A percentile compares a stretch with the other conserved stretches of the same genome.
These are phyloP conservation scores for Antechinus flavipes DNA, from an alignment of 2,113 vertebrate species.

Conservation along the genomic window DNA sequence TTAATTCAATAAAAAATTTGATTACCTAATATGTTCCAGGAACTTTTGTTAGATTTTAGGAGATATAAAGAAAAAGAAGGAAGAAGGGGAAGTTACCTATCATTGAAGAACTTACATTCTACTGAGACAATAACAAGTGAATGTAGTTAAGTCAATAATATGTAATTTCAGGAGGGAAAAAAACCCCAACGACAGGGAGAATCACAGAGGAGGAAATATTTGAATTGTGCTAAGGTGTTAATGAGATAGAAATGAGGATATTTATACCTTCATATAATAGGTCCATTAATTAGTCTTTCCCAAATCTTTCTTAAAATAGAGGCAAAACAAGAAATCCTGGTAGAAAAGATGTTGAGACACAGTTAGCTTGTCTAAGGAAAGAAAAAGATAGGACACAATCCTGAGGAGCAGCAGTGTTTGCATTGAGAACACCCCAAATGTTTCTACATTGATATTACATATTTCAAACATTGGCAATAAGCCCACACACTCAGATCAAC, in stretches of 20 bases:
- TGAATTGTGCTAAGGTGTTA: neutral
- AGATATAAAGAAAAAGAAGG: neutral
- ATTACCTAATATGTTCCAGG: neutral
- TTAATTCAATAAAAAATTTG: neutral
- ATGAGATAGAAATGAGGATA: no score
- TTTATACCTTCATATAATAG: neutral
- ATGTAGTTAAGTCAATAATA: neutral
- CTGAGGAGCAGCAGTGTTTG: neutral
- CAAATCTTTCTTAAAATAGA: neutral
- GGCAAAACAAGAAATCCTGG: neutral
- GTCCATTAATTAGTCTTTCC: neutral
- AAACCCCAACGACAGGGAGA: neutral
- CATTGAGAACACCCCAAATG: neutral
- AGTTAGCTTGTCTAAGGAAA: neutral
- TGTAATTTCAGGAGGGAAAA: neutral
- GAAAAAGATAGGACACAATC: neutral
- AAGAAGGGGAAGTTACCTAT: neutral
- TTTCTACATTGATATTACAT: neutral
- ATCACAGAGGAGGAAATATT: no score
- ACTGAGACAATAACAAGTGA: neutral
- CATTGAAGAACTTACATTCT: neutral
- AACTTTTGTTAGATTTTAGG: neutral
- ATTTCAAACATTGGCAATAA: neutral
- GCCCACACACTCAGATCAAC: neutral
- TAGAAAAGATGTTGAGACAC: neutral